Percentiles rank a stretch among this genome's conserved stretches.
phyloP scores from a whole-genome alignment of 2,113 vertebrate species.

The Muntiacus muntjak region DNA sequence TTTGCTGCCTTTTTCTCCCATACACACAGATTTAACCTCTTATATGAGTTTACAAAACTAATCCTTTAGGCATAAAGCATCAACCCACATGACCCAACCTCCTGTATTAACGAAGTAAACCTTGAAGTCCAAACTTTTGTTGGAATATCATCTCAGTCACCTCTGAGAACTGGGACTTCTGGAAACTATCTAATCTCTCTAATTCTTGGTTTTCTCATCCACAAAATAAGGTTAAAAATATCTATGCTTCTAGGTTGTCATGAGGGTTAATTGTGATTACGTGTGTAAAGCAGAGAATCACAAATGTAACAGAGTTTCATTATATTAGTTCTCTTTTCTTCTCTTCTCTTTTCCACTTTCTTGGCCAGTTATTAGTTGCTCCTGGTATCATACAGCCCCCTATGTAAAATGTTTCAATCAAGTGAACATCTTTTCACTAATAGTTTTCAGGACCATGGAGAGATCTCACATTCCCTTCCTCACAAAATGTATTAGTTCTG shows the following conservation, averaged over 20 bases:
- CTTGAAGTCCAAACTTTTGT: neutral
- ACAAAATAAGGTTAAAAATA: neutral
- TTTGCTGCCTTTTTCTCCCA: neutral
- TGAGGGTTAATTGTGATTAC: neutral
- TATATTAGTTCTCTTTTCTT: neutral
- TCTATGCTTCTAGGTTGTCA: neutral
- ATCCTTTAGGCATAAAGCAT: neutral
- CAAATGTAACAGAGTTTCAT: neutral
- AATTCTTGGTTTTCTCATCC: neutral
- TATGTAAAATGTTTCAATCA: neutral
- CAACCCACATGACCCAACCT: neutral
- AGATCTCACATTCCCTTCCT: neutral
- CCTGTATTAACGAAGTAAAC: neutral
- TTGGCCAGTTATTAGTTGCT: neutral
- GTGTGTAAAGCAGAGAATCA: neutral
- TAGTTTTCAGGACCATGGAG: constrained; percentile 67
- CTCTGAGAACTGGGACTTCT: neutral
- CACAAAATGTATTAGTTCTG: neutral
- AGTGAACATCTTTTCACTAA: neutral
- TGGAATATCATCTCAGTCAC: neutral
- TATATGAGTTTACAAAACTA: neutral
- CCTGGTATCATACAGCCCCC: neutral
- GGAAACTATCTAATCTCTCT: neutral
- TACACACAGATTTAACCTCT: neutral
- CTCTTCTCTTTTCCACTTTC: neutral